Evolutionary conservation across 2,113 vertebrate genomes (phyloP).

Genomic region (Diadophis punctatus): DNA sequence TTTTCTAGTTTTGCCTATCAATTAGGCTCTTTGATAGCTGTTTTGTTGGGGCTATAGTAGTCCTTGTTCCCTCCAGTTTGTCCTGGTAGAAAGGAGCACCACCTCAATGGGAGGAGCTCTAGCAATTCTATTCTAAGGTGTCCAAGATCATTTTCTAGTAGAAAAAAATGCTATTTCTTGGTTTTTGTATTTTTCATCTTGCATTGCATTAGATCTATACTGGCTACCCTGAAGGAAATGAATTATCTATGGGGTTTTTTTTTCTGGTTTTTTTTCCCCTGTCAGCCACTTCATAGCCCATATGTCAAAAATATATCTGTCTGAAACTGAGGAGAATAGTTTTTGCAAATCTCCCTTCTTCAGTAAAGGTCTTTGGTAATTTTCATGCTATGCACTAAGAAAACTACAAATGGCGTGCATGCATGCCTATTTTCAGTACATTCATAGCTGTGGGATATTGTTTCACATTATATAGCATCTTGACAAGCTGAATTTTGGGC

Average conservation of each 20-base stretch:
- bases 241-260: not conserved
- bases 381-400: not conserved
- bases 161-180: not conserved
- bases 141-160: not conserved
- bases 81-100: too few relatives aligned
- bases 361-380: conserved; percentile 4
- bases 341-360: conserved; percentile 34
- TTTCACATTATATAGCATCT: conserved; percentile 29
- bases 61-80: not conserved
- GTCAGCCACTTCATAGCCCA: conserved; percentile 24
- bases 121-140: too few relatives aligned
- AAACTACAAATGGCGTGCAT: conserved; percentile 1
- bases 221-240: not conserved
- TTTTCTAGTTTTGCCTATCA: not conserved
- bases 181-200: not conserved
- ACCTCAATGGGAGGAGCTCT: not conserved
- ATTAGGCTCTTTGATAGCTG: not conserved
- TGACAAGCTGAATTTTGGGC: conserved; percentile 31
- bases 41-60: not conserved
- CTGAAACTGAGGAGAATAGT: not conserved
- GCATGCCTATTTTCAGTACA: conserved; percentile 9
- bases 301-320: not conserved
- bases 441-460: conserved; percentile 35
- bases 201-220: not conserved
- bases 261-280: not conserved